Evolutionary conservation across 1,140 invertebrate species (phyloP).

Genomic region (Drosophila nikananu): DNA sequence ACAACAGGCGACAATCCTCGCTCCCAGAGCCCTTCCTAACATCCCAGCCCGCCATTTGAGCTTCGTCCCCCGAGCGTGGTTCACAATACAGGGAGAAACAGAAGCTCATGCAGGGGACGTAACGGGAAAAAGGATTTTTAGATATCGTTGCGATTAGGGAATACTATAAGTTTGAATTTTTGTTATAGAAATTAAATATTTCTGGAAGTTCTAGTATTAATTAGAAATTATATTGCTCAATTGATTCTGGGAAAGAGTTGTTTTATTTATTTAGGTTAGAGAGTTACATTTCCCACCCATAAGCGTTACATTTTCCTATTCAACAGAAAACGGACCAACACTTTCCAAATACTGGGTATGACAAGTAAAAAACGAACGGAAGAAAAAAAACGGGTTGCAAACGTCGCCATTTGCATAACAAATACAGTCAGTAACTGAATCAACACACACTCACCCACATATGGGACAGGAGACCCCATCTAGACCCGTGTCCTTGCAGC

Average conservation of each 20-base stretch:
- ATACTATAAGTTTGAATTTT: slow-evolving; percentile 9
- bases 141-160: not conserved
- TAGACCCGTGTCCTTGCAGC: slow-evolving; percentile 69
- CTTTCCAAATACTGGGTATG: slow-evolving; percentile 31
- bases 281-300: too few species aligned
- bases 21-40: not conserved
- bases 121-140: not conserved
- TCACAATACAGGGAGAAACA: slow-evolving; percentile 2
- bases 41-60: slow-evolving; percentile 6
- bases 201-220: too few species aligned
- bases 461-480: slow-evolving; percentile 15
- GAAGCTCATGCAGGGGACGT: slow-evolving; percentile 18
- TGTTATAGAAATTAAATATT: not conserved
- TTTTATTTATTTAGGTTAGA: too few species aligned
- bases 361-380: slow-evolving; percentile 10
- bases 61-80: slow-evolving; percentile 9
- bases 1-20: slow-evolving; percentile 13
- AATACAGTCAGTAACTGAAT: slow-evolving; percentile 80
- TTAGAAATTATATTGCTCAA: too few species aligned
- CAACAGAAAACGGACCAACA: not conserved
- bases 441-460: slow-evolving; percentile 60
- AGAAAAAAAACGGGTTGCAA: slow-evolving; percentile 46
- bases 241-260: too few species aligned
- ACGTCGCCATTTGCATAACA: slow-evolving; percentile 81
- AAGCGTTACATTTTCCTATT: not conserved